phyloP scores from a whole-genome alignment of 2,888 invertebrate species.

The Habroteleia sp. region DNA sequence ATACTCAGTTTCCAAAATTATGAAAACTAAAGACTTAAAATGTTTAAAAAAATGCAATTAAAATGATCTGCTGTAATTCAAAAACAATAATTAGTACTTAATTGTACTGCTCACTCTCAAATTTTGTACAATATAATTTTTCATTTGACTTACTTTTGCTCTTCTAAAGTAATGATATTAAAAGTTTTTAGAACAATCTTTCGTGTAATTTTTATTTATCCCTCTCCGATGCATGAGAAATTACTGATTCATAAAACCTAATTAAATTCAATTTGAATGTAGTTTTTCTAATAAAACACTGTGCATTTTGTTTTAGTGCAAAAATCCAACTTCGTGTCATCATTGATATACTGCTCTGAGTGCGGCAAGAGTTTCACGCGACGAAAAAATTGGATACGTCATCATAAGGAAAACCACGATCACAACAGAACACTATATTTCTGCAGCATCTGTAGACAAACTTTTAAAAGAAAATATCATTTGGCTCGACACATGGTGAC shows the following conservation, averaged over 20 bases:
- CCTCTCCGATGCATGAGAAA: conserved; percentile 11
- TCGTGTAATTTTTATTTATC: not conserved
- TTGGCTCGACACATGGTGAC: conserved; percentile 85
- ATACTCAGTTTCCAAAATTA: not conserved
- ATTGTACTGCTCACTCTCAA: not conserved
- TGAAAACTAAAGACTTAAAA: conserved; percentile 10
- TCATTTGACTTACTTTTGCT: not conserved
- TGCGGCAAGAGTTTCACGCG: conserved; percentile 70
- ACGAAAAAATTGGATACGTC: conserved; percentile 70
- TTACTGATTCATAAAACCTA: not conserved
- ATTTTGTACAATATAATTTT: conserved; percentile 22
- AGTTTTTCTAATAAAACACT: conserved; percentile 11
- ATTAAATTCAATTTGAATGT: not conserved
- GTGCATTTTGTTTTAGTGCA: conserved; percentile 45
- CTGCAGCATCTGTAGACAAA: conserved; percentile 86
- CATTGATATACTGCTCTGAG: conserved; percentile 58
- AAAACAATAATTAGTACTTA: conserved; percentile 9
- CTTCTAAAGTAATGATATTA: conserved; percentile 7
- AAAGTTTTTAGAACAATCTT: not conserved
- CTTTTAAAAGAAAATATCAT: conserved; percentile 89
- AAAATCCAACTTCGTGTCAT: conserved; percentile 20
- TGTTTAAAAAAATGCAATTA: no score
- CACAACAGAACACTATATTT: conserved; percentile 77
- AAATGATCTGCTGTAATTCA: not conserved
- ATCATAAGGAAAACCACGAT: conserved; percentile 69